These are phyloP conservation scores for Trachops cirrhosus DNA, from an alignment of 2,797 vertebrate species.

Conservation along the genomic window DNA sequence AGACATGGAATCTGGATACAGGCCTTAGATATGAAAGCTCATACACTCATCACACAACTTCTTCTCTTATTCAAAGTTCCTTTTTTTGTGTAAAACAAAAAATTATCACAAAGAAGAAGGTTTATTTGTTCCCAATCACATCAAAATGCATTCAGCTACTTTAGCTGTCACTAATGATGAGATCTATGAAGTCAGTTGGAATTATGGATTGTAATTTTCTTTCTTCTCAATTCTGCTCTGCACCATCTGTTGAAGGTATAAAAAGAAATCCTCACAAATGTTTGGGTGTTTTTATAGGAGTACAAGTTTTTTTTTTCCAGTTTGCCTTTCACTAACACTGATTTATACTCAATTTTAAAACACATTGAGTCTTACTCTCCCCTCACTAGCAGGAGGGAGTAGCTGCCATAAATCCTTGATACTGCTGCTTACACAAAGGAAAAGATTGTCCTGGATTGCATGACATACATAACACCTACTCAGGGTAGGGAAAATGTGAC, in stretches of 20 bases:
- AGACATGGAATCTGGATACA: background rate
- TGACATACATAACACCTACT: background rate
- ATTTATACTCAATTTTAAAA: slow-evolving; percentile 60
- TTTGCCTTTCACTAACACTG: slow-evolving; percentile 46
- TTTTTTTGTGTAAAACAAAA: background rate
- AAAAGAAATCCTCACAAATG: slow-evolving; percentile 56
- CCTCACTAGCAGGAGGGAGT: background rate
- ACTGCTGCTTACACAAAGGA: slow-evolving; percentile 11
- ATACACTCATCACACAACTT: background rate
- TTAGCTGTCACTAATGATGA: slow-evolving; percentile 23
- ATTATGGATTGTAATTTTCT: slow-evolving; percentile 50
- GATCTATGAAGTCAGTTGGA: slow-evolving; percentile 25
- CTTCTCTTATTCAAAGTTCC: background rate
- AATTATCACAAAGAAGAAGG: background rate
- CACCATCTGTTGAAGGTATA: slow-evolving; percentile 11
- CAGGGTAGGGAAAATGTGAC: background rate
- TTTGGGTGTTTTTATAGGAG: slow-evolving; percentile 50
- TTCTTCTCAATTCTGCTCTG: slow-evolving; percentile 15
- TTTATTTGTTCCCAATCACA: slow-evolving; percentile 3
- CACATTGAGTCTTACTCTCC: slow-evolving; percentile 13
- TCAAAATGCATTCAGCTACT: background rate
- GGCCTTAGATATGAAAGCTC: background rate
- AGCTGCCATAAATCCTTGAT: slow-evolving; percentile 42
- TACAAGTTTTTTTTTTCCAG: background rate
- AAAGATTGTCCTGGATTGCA: slow-evolving; percentile 5